Evolutionary conservation across 2,888 invertebrate genomes (phyloP), one percentile per base, ranked within the genome.

Genomic region (Choreutis nemorana): DNA sequence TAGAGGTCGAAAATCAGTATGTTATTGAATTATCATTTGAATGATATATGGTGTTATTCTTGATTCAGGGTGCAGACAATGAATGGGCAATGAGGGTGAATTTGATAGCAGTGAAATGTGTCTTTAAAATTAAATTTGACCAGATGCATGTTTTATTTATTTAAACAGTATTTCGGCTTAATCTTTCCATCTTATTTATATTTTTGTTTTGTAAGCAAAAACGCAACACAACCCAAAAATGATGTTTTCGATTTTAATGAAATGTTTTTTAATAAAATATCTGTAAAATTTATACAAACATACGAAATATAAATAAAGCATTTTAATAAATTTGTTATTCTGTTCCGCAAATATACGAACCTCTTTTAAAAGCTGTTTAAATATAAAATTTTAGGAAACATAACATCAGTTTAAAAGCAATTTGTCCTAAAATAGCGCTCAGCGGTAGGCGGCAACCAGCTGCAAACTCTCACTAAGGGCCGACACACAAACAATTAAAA

Each of bases 1-100:
- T 45, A 47, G 58, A 64, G 8, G 60, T 64, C 61, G 61, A 55
- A 57, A 70, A 70, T 72, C 66, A 65, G 49, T 49, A 46, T 26
- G 54, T 63, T 71, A 75, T 77, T 71, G 73, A 75, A 78, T 75
- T 75, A 75, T 72, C 70, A 71, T 73, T 68, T 66, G 64, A 71
- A 72, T 71, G 67, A 77, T 75, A 62, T 68, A 70, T 62, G 53
- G 55, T 50, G 59, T 50, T 55, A 53, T 60, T 50, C 52, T 44
- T 50, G 58, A 58, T 52, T 51, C 53, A 56, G 66, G 66, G 67
- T 55, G 61, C 49, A 48, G 49, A 65, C 57, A 60, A 70, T n/a
- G n/a, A n/a, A n/a, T n/a, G n/a, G n/a, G n/a, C n/a, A n/a, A n/a
- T 59, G 56, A 53, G 68, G 68, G 63, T 48, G 44, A 47, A 45